Base-by-base conservation (phyloP, 2,797 vertebrate species). In the Diplodus puntazzo region DNA sequence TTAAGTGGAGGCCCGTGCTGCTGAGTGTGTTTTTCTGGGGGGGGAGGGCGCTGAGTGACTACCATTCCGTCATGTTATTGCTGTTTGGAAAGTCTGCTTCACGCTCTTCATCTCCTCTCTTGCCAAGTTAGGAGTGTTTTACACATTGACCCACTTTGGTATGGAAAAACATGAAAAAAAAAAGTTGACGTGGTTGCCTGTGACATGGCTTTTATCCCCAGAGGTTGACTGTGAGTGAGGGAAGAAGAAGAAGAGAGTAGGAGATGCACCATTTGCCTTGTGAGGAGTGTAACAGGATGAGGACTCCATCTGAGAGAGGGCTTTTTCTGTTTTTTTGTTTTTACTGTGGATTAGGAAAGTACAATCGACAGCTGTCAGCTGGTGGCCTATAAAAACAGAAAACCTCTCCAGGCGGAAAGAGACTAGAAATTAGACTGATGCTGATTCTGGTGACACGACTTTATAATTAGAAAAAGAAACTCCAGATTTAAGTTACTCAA, bases 111-210 rank as follows among this genome's bases (percentile, higher is more conserved):
- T 89, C 91, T 90, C 73, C 73, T 64, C 89, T 79, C 75, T 90
- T 74, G 89, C 90, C 89, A 91, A 87, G 88, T 92, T 93, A 91
- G 91, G 93, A 95, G 92, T 93, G 94, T 94, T 95, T 95, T 93
- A 93, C 89, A 49, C 93, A 94, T 93, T 95, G 95, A 95, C 95
- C 94, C 95, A 95, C 92, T 95, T 95, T 93, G 87, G 89, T 81
- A 73, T 91, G 93, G 91, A 94, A 94, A 94, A 90, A 89, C 86
- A 88, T 84, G 82, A 53, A 58, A 64, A 81, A 74, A 34, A 61
- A 74, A 83, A 65, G 77, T 87, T 80, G 87, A 90, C 14, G 73
- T 83, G 67, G 90, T 90, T 88, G 84, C 64, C 78, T 89, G 83
- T 90, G 87, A 92, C 91, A 90, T 79, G 86, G 84, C 87, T 53